Conservation (phyloP, 2,888 invertebrate species). For the Caenorhabditis zanzibari region DNA sequence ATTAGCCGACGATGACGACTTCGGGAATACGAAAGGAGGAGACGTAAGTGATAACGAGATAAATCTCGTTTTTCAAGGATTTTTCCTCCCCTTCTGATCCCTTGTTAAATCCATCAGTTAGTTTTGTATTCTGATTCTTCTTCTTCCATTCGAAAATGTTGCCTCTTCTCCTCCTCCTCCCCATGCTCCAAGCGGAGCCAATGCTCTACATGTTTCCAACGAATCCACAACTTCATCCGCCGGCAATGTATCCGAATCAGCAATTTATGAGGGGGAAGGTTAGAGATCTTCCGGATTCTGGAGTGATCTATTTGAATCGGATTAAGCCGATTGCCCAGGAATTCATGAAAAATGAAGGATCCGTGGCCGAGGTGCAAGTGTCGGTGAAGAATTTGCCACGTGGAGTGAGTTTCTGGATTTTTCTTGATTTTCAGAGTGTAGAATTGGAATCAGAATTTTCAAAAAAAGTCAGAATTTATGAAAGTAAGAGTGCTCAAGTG, state of each 20-base stretch:
- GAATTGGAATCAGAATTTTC: too few species aligned
- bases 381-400: constrained; percentile 17
- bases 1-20: constrained; percentile 47
- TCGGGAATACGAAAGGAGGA: background rate
- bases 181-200: constrained; percentile 51
- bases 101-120: background rate
- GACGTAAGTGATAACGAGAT: background rate
- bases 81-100: background rate
- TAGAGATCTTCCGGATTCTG: constrained; percentile 70
- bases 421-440: too few species aligned
- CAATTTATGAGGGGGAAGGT: constrained; percentile 67
- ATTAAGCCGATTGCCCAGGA: constrained; percentile 69
- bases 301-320: constrained; percentile 68
- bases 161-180: constrained; percentile 20
- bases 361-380: constrained; percentile 37
- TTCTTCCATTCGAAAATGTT: too few species aligned
- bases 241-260: constrained; percentile 68
- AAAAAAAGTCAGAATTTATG: too few species aligned
- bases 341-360: constrained; percentile 12
- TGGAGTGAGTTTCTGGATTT: background rate
- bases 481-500: too few species aligned
- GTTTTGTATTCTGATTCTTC: background rate
- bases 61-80: constrained; percentile 1
- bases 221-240: constrained; percentile 67
- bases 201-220: constrained; percentile 70